Percentiles rank a stretch among this genome's conserved stretches.
These are phyloP conservation scores for Pogonophryne albipinna DNA, from an alignment of 2,797 vertebrate genomes.

Conservation along the genomic window DNA sequence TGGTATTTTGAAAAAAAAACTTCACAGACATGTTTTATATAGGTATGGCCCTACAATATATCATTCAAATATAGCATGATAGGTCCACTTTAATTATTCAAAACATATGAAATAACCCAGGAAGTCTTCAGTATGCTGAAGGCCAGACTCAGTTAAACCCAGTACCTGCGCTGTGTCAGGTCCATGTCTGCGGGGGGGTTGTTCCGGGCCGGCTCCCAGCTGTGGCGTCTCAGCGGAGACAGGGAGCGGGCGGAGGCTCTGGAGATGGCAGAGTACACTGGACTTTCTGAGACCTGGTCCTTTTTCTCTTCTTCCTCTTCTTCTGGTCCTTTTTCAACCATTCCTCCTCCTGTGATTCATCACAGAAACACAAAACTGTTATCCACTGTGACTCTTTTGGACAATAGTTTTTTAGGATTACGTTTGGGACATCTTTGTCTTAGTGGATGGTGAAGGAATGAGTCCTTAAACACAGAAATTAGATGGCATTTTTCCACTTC, in stretches of 20 bases:
- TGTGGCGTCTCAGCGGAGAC: conserved; percentile 92
- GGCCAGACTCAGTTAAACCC: background rate
- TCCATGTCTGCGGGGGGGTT: conserved; percentile 81
- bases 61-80: no score
- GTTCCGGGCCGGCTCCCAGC: conserved; percentile 90
- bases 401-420: background rate
- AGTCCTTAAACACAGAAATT: no score
- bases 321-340: conserved; percentile 29
- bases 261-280: conserved; percentile 74
- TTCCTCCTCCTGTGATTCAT: conserved; percentile 24
- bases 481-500: no score
- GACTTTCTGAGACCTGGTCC: conserved; percentile 88
- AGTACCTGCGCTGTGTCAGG: conserved; percentile 86
- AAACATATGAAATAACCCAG: background rate
- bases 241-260: conserved; percentile 83
- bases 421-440: background rate
- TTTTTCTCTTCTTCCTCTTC: conserved; percentile 89
- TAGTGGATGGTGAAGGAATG: no score
- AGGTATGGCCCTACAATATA: no score
- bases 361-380: background rate
- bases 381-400: background rate
- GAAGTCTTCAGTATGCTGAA: background rate
- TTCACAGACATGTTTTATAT: no score
- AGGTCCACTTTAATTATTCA: no score
- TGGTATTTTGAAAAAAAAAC: no score